Evolutionary conservation across 2,888 invertebrate genomes (phyloP).

Genomic region (Drosophila birchii): DNA sequence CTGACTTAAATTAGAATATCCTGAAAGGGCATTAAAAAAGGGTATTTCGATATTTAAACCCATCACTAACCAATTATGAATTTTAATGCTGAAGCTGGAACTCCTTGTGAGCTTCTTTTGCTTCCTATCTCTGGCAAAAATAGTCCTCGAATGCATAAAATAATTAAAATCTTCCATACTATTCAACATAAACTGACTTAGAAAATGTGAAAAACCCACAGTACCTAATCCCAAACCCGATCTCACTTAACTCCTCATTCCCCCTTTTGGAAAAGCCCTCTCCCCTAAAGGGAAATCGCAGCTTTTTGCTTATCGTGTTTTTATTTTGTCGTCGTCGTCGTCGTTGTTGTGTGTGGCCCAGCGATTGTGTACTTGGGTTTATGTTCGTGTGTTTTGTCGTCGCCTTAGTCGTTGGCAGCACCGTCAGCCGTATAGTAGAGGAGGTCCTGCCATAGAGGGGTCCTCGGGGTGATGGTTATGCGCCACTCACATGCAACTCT

Average conservation of each 20-base stretch:
- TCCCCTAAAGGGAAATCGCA: constrained; percentile 32
- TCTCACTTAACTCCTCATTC: neutral
- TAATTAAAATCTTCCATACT: neutral
- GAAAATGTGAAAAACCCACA: constrained; percentile 7
- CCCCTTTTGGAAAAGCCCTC: neutral
- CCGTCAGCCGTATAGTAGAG: constrained; percentile 28
- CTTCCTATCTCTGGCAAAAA: neutral
- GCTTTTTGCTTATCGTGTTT: constrained; percentile 60
- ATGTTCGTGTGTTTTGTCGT: constrained; percentile 45
- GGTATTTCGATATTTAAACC: neutral
- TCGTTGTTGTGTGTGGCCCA: constrained; percentile 15
- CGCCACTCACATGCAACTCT: constrained; percentile 65
- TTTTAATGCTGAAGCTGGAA: neutral
- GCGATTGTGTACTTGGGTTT: constrained; percentile 30
- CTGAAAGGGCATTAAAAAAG: neutral
- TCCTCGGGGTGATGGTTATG: constrained; percentile 37
- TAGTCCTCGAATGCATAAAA: too few relatives aligned
- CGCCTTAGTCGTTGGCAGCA: constrained; percentile 38
- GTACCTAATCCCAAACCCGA: neutral
- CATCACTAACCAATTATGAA: neutral
- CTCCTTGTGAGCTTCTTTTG: neutral
- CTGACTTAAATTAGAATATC: neutral
- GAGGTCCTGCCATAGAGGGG: constrained; percentile 6
- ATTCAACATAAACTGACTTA: neutral
- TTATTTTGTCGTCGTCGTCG: constrained; percentile 36